phyloP scores from a whole-genome alignment of 2,888 invertebrate genomes.

The Hipparchia sbordonii region DNA sequence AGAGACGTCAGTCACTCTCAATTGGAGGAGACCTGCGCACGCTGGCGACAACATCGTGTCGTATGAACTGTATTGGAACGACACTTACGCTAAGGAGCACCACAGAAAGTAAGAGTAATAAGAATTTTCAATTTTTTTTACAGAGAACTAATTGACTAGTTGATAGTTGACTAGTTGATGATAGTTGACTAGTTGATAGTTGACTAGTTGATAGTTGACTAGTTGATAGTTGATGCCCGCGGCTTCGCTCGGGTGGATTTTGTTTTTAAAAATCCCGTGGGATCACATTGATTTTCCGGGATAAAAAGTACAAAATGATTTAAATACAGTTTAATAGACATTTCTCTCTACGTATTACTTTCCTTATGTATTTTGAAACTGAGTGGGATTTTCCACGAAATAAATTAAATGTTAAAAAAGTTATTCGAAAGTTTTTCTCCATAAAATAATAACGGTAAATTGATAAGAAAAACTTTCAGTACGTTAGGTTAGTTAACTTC shows the following conservation, averaged over 20 bases:
- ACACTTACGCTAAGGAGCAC: slow-evolving; percentile 95
- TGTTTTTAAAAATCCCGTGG: too few relatives aligned
- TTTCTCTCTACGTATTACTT: background rate
- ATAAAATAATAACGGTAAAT: slow-evolving; percentile 4
- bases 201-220: too few relatives aligned
- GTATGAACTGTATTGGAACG: slow-evolving; percentile 99
- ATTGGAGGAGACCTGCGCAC: slow-evolving; percentile 96
- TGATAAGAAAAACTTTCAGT: slow-evolving; percentile 2
- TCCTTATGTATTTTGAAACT: background rate
- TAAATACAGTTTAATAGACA: too few relatives aligned
- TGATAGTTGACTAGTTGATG: too few relatives aligned
- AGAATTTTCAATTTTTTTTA: background rate
- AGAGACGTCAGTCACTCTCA: slow-evolving; percentile 94
- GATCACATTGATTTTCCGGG: too few relatives aligned
- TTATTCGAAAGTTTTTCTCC: slow-evolving; percentile 1
- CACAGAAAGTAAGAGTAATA: slow-evolving; percentile 86
- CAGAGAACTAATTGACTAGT: too few relatives aligned
- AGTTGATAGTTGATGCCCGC: too few relatives aligned
- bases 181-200: too few relatives aligned
- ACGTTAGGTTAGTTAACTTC: background rate
- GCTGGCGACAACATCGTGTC: slow-evolving; percentile 96
- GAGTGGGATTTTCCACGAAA: background rate
- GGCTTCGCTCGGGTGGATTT: too few relatives aligned
- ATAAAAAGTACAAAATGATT: background rate
- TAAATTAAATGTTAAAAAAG: slow-evolving; percentile 1